A percentile compares a stretch with the other conserved stretches of the same genome.
Conservation (phyloP, 2,888 invertebrate species). For the Hoplodrina blanda region DNA sequence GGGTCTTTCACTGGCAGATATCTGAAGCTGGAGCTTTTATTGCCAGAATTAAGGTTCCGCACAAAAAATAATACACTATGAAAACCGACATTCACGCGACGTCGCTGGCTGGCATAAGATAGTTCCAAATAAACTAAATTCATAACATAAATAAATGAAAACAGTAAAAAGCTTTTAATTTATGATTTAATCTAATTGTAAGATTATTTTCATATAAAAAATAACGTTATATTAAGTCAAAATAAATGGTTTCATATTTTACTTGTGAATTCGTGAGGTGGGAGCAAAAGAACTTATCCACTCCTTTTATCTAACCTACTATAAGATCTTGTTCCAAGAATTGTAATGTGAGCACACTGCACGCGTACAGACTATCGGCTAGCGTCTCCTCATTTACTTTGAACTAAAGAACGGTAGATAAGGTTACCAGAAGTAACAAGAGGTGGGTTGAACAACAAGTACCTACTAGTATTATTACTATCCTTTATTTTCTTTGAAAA, state of each 20-base stretch:
- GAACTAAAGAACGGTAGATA: conserved; percentile 21
- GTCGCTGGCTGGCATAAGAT: too few relatives aligned
- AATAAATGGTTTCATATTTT: not conserved
- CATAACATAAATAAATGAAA: too few relatives aligned
- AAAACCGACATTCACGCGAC: too few relatives aligned
- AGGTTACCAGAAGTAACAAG: conserved; percentile 14
- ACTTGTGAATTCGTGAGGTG: too few relatives aligned
- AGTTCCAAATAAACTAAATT: too few relatives aligned
- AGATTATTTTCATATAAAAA: not conserved
- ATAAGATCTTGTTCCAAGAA: conserved; percentile 21
- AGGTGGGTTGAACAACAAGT: conserved; percentile 19
- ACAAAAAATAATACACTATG: too few relatives aligned
- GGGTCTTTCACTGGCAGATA: too few relatives aligned
- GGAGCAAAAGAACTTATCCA: not conserved
- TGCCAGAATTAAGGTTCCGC: too few relatives aligned
- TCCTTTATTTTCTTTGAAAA: conserved; percentile 44
- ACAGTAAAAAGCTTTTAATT: too few relatives aligned
- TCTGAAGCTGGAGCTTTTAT: too few relatives aligned
- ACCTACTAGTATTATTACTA: conserved; percentile 16
- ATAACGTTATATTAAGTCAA: not conserved
- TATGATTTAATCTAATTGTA: too few relatives aligned
- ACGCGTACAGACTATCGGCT: conserved; percentile 20
- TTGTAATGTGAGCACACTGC: conserved; percentile 13
- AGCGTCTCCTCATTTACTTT: conserved; percentile 18
- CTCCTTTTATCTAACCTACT: conserved; percentile 6